phyloP scores from a whole-genome alignment of 2,888 invertebrate genomes.

The Anthrax anthrax region DNA sequence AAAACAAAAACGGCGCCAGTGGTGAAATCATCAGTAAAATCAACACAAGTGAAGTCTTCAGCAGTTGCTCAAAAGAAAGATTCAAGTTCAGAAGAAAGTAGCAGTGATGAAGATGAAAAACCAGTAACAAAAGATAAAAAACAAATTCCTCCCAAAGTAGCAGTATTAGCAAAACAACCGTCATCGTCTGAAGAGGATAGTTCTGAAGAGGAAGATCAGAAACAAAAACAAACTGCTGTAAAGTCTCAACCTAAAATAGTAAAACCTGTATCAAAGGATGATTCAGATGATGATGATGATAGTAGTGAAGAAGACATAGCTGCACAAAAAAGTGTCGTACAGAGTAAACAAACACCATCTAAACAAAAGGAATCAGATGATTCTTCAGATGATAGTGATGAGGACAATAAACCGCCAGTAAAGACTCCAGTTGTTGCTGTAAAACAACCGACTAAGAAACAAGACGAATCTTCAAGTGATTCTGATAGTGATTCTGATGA shows the following conservation, averaged over 20 bases:
- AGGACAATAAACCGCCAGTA: conserved; percentile 18
- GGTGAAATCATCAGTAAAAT: conserved; percentile 15
- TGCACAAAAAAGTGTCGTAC: too few relatives aligned
- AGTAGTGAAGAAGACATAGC: too few relatives aligned
- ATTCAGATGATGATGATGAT: conserved; percentile 26
- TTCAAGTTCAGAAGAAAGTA: conserved; percentile 15
- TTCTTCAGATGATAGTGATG: conserved; percentile 13
- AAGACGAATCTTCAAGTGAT: conserved; percentile 8
- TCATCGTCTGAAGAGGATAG: conserved; percentile 12
- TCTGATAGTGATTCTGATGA: conserved; percentile 12
- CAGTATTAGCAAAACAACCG: conserved; percentile 10
- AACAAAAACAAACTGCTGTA: conserved; percentile 9
- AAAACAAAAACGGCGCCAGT: conserved; percentile 18
- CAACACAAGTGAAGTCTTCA: conserved; percentile 11
- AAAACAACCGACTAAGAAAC: conserved; percentile 9
- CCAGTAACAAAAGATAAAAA: conserved; percentile 24
- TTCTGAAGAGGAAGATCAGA: conserved; percentile 11
- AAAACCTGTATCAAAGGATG: too few relatives aligned
- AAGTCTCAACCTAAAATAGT: conserved; percentile 14
- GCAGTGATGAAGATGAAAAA: conserved; percentile 17
- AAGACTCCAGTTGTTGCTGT: neutral
- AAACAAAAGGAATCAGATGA: conserved; percentile 15
- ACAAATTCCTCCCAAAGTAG: conserved; percentile 14
- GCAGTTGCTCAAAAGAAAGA: conserved; percentile 1
- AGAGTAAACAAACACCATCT: too few relatives aligned